Conservation (phyloP, 92 coral and sea anemone genomes). For the Diadumene lineata region DNA sequence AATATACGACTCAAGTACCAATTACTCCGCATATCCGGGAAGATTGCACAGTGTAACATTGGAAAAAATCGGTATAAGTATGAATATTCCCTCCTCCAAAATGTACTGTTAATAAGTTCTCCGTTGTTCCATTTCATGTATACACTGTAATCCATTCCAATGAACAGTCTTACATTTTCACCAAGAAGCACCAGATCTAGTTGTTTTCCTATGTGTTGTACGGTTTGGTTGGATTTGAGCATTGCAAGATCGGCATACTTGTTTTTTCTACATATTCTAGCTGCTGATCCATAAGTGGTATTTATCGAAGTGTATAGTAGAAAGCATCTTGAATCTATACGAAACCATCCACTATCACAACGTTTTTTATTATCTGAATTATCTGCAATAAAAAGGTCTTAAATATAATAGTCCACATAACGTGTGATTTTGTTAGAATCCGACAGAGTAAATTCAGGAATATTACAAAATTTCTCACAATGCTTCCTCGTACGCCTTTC, state of each 20-base stretch:
- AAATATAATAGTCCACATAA: too few relatives aligned
- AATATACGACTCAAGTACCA: too few relatives aligned
- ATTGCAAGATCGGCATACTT: neutral
- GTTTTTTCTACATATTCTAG: neutral
- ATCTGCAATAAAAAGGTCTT: too few relatives aligned
- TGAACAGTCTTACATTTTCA: neutral
- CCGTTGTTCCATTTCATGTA: neutral
- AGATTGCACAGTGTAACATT: neutral
- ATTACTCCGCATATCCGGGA: too few relatives aligned
- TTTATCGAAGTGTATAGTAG: neutral
- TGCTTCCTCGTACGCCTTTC: too few relatives aligned
- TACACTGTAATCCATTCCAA: neutral
- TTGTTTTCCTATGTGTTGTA: neutral
- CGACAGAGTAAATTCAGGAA: too few relatives aligned
- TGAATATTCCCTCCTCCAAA: neutral
- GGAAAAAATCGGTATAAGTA: neutral
- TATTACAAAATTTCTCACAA: too few relatives aligned
- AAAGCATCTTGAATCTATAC: neutral
- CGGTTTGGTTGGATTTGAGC: neutral
- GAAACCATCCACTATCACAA: neutral
- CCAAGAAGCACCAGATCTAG: neutral
- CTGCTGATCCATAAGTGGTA: neutral
- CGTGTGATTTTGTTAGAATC: too few relatives aligned
- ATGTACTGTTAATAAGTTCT: neutral
- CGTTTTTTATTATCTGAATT: neutral